These are phyloP conservation scores for Tachina lurida DNA, from an alignment of 2,888 invertebrate genomes.

Conservation along the genomic window DNA sequence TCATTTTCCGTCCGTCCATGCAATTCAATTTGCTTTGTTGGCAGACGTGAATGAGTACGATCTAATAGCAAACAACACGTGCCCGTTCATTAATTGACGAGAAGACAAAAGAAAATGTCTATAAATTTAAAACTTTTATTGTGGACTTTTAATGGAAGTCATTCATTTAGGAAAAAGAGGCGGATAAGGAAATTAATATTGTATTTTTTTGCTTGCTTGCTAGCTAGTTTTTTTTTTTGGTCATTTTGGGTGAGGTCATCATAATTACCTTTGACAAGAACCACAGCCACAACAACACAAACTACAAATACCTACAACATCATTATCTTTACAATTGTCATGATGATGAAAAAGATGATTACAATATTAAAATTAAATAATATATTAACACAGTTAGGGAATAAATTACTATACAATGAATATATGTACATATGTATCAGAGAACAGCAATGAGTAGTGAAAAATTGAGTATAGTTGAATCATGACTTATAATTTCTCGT, in stretches of 20 bases:
- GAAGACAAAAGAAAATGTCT: constrained; percentile 19
- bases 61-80: constrained; percentile 60
- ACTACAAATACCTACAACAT: background rate
- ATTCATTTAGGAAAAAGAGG: constrained; percentile 20
- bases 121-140: background rate
- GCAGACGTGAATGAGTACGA: background rate
- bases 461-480: too few species aligned
- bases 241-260: constrained; percentile 79
- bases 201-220: constrained; percentile 1
- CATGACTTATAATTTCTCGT: too few species aligned
- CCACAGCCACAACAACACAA: constrained; percentile 16
- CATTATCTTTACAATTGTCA: constrained; percentile 18
- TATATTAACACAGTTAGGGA: background rate
- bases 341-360: constrained; percentile 25
- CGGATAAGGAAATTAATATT: constrained; percentile 60
- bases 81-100: constrained; percentile 38
- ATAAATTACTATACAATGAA: too few species aligned
- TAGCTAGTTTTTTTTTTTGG: background rate
- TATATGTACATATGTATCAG: too few species aligned
- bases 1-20: constrained; percentile 3
- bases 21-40: constrained; percentile 14
- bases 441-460: too few species aligned
- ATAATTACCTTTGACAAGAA: constrained; percentile 55
- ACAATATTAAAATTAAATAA: constrained; percentile 24
- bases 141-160: constrained; percentile 12